Base-by-base conservation (phyloP, 92 coral and sea anemone genomes). In the Epizoanthus rinbou region DNA sequence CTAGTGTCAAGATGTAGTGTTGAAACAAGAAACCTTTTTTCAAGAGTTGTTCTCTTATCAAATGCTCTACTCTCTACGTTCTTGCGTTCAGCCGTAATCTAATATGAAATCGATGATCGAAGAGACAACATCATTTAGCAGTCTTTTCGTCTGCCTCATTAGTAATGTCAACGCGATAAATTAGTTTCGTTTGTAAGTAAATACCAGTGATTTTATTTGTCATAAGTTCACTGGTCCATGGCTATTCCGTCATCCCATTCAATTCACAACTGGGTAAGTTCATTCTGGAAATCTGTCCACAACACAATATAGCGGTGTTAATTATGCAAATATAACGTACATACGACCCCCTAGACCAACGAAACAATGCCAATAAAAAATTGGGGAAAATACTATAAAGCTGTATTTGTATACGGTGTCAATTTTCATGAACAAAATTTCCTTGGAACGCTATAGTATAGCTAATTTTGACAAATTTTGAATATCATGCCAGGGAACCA, bases 131-230 rank as follows among this genome's bases (percentile, higher is more conserved):
- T 71, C 76, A 71, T 71, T 71, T 47, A 13, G 57, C 33, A 39
- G 54, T 71, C 39, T 71, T 41, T 53, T 28, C 21, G 57, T 56
- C 54, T n/a, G 76, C 21, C 57, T 71, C 33, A 71, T 71, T 71
- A 71, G 76, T 71, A 71, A 45, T 71, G 76, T 71, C 76, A 71
- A 71, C 76, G 76, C 35, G 58, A 15, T 19, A 71, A 71, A 71
- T 71, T 71, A 56, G 17, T 71, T 71, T 71, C 76, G 22, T 21
- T 71, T 71, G 76, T 71, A 56, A 71, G 76, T 71, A 71, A 71
- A 71, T 31, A 71, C 28, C 76, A 28, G 76, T 22, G 76, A 71
- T 71, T 71, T 41, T 6, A 56, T 17, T n/a, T 71, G 76, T 71
- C 76, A 71, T 15, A 28, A 17, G 43, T 16, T n/a, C 76, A 45